Percentiles rank a stretch among this genome's conserved stretches.
phyloP scores from a whole-genome alignment of 2,888 invertebrate species.

The Sesamia inferens region DNA sequence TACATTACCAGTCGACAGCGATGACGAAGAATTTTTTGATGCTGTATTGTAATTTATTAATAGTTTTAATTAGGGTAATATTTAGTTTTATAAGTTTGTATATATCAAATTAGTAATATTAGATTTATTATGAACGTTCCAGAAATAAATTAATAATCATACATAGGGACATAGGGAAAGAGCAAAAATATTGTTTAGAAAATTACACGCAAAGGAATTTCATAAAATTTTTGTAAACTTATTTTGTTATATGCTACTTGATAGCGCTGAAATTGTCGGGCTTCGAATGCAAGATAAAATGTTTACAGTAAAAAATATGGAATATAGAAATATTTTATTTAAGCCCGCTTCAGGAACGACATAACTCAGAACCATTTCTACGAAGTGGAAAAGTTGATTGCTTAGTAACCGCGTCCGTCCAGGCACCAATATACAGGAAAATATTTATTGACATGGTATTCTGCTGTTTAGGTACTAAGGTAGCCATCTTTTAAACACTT shows the following conservation, averaged over 20 bases:
- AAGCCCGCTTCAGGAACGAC: not conserved
- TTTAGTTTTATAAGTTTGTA: no score
- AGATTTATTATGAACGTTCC: no score
- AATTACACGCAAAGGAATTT: no score
- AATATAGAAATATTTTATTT: not conserved
- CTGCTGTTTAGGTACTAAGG: not conserved
- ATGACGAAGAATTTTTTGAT: no score
- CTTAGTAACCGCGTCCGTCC: not conserved
- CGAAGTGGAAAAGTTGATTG: not conserved
- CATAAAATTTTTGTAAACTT: no score
- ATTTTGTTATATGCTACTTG: not conserved
- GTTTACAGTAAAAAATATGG: not conserved
- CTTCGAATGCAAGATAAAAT: constrained; percentile 5
- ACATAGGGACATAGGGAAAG: no score
- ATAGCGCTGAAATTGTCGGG: constrained; percentile 10
- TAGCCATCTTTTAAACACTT: not conserved
- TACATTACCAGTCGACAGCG: no score
- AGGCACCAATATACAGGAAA: not conserved
- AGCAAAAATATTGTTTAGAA: no score
- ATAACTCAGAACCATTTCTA: not conserved
- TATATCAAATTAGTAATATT: no score
- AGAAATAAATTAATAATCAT: no score
- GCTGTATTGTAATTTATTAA: no score
- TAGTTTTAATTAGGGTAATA: no score
- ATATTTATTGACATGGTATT: not conserved